phyloP scores from a whole-genome alignment of 2,797 vertebrate species.

The Thripadectes ignobilis region DNA sequence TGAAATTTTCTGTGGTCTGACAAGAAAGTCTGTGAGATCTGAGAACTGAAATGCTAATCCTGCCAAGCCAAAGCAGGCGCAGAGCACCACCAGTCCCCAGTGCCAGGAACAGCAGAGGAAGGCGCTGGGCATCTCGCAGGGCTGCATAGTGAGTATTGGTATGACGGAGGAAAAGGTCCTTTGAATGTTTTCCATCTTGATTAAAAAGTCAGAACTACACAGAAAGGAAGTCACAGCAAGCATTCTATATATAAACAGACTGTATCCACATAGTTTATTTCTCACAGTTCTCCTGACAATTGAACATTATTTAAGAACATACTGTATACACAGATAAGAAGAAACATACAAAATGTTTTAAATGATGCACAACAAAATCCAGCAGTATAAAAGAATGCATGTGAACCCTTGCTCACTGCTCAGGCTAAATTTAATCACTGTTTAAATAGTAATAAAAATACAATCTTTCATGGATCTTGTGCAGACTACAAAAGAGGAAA shows the following conservation, averaged over 20 bases:
- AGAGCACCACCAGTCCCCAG: not conserved
- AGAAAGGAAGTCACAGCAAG: constrained; percentile 79
- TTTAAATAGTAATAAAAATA: constrained; percentile 99
- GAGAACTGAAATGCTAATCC: not conserved
- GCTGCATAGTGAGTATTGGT: not conserved
- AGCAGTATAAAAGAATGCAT: constrained; percentile 95
- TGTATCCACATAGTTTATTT: constrained; percentile 99
- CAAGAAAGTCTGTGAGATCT: not conserved
- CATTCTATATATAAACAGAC: constrained; percentile 87
- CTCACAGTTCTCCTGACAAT: constrained; percentile 97
- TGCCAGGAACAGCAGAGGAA: not conserved
- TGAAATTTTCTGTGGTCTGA: not conserved
- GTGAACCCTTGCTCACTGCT: constrained; percentile 84
- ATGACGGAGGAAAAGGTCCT: not conserved
- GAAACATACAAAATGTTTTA: constrained; percentile 97
- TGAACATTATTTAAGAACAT: constrained; percentile 98
- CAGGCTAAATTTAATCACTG: constrained; percentile 87
- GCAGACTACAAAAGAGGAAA: constrained; percentile 88
- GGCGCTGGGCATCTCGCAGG: not conserved
- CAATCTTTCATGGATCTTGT: constrained; percentile 96
- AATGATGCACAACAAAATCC: constrained; percentile 97
- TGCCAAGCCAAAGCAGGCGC: not conserved
- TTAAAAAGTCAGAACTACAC: constrained; percentile 59
- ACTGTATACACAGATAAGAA: constrained; percentile 97
- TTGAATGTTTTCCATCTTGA: constrained; percentile 8